These are phyloP conservation scores for Rhinatrema bivittatum DNA, from an alignment of 2,797 vertebrate genomes.

Conservation along the genomic window DNA sequence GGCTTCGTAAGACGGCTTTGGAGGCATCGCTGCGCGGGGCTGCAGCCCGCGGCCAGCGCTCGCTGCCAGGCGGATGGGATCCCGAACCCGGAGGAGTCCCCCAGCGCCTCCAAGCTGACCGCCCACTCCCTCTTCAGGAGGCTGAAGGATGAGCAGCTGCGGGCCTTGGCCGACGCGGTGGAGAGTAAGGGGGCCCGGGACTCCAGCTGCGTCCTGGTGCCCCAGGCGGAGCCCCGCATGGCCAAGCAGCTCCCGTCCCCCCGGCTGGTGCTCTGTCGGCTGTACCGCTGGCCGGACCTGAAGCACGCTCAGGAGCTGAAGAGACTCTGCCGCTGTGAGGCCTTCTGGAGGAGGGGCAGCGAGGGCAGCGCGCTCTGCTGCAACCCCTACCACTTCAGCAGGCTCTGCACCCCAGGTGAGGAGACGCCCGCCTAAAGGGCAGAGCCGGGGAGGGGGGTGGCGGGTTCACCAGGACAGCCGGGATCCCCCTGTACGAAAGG, in stretches of 20 bases:
- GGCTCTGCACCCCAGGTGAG: conserved; percentile 29
- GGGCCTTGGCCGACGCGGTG: conserved; percentile 37
- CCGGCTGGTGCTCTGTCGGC: conserved; percentile 36
- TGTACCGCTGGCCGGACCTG: conserved; percentile 47
- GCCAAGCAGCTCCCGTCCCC: conserved; percentile 22
- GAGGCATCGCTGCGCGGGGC: conserved; percentile 32
- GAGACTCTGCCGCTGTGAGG: conserved; percentile 25
- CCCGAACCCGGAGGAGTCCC: conserved; percentile 14
- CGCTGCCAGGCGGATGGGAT: conserved; percentile 4
- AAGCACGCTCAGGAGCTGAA: conserved; percentile 31
- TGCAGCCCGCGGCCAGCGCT: fast-evolving
- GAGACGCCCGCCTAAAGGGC: background rate
- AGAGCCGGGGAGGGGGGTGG: background rate
- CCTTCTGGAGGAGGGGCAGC: background rate
- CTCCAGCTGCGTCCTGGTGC: conserved; percentile 20
- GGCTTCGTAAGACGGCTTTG: conserved; percentile 35
- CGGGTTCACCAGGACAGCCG: background rate
- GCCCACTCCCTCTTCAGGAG: conserved; percentile 42
- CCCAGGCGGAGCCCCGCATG: background rate
- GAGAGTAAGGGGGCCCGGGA: conserved; percentile 27
- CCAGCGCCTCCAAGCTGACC: conserved; percentile 8
- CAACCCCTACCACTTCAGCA: conserved; percentile 45
- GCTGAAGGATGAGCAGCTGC: conserved; percentile 42
- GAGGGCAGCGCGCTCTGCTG: conserved; percentile 30
- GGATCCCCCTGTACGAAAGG: too few species aligned